phyloP scores from a whole-genome alignment of 2,797 vertebrate species.

The Lutjanus campechanus region DNA sequence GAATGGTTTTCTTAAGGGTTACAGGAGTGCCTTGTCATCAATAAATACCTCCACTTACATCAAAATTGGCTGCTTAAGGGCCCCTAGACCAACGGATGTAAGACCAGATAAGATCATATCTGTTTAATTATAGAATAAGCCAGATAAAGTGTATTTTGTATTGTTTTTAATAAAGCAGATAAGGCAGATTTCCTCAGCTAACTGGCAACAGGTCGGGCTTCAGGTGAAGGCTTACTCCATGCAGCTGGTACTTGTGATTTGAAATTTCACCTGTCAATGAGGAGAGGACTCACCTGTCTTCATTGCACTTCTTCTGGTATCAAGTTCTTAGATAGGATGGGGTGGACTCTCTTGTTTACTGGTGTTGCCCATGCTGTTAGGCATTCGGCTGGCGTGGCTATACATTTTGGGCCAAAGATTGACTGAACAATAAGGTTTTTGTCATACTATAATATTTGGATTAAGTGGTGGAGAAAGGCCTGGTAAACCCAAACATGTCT shows the following conservation, averaged over 20 bases:
- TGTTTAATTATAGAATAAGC: not conserved
- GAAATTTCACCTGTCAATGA: not conserved
- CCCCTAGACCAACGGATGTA: not conserved
- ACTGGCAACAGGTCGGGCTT: not conserved
- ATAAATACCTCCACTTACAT: conserved; percentile 13
- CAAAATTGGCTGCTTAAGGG: not conserved
- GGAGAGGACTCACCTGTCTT: not conserved
- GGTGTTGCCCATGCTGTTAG: too few species aligned
- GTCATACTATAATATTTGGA: too few species aligned
- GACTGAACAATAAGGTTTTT: not conserved
- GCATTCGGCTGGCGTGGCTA: not conserved
- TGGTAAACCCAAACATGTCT: not conserved
- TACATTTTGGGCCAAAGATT: not conserved
- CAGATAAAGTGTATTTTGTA: not conserved
- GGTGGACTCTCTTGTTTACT: not conserved
- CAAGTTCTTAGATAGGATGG: too few species aligned
- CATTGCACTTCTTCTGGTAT: too few species aligned
- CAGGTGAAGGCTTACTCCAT: not conserved
- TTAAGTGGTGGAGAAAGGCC: too few species aligned
- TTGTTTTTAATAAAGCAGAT: not conserved
- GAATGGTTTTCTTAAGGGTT: conserved; percentile 4
- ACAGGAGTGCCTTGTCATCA: conserved; percentile 31
- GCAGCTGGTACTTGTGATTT: not conserved
- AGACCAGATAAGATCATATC: conserved; percentile 6
- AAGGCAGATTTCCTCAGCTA: not conserved